phyloP scores from a whole-genome alignment of 2,797 vertebrate species.

The Rachycentron canadum region DNA sequence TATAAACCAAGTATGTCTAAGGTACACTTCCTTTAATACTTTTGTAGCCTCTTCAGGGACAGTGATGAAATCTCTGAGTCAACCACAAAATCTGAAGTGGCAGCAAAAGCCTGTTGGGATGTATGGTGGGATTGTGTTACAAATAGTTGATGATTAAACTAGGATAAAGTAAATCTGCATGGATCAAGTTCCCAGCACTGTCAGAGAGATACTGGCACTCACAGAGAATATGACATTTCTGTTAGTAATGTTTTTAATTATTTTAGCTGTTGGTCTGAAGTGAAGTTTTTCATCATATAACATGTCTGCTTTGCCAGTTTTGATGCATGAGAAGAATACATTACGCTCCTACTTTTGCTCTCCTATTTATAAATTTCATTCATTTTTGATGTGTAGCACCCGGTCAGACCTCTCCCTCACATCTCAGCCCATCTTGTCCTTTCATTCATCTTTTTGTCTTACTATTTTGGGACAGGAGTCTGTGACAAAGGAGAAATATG shows the following conservation, averaged over 20 bases:
- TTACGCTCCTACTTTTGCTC: background rate
- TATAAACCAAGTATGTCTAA: background rate
- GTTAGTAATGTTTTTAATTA: background rate
- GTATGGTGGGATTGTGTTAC: conserved; percentile 33
- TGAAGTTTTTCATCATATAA: background rate
- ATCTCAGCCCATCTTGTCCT: background rate
- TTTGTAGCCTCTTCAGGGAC: conserved; percentile 11
- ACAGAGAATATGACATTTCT: conserved; percentile 9
- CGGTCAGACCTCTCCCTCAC: conserved; percentile 1
- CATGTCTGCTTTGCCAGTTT: background rate
- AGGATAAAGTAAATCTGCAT: conserved; percentile 36
- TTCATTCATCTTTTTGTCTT: conserved; percentile 28
- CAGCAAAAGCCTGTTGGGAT: conserved; percentile 42
- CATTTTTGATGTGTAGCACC: background rate
- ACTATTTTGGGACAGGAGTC: conserved; percentile 25
- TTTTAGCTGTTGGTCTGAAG: background rate
- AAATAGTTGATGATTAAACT: conserved; percentile 55
- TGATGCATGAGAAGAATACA: background rate
- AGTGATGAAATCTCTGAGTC: conserved; percentile 31
- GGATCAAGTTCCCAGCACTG: conserved; percentile 35
- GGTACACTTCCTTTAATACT: background rate
- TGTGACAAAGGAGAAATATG: conserved; percentile 7
- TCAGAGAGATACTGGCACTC: background rate
- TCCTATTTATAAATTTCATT: conserved; percentile 5
- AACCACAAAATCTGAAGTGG: conserved; percentile 33